Base-by-base conservation (phyloP, 2,797 vertebrate genomes). In the Chrysocyon brachyurus region DNA sequence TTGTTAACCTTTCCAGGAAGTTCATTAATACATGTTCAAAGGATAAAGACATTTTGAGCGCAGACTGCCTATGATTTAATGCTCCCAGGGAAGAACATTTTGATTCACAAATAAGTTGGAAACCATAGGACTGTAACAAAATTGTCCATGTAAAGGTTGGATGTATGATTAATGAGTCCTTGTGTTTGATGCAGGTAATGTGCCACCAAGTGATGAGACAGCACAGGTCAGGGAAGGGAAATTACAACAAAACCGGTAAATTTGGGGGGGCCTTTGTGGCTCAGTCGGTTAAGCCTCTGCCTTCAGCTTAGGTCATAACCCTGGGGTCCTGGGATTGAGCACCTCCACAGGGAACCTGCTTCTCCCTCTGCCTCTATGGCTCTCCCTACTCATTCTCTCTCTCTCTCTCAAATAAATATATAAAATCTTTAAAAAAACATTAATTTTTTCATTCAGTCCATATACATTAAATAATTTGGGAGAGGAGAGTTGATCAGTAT, bases 21-120 rank as follows among this genome's bases (percentile, higher is more conserved):
- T 70, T 85, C 82, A 68, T 90, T 95, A 70, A 61, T 96, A 86
- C 56, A 10, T 66, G 19, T 95, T 92, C 63, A 95, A 96, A 95
- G 46, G 63, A 86, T 93, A 56, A 89, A 97, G 59, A 79, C 54
- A 68, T 78, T 68, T 82, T 82, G 31, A 95, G 31, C 33, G 78
- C 40, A 87, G 89, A 92, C 28, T 89, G 66, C 54, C 3, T 73
- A 21, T 89, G 70, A 94, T 78, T 96, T 97, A 84, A 59, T 31
- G 26, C 16, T 94, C 82, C 49, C 33, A 26, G 63, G 46, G 59
- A 96, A 87, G 78, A 87, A 72, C 22, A 64, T 70, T 85, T 87
- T 83, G 49, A 66, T 90, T 92, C 87, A 61, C 36, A 82, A 91
- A 64, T 87, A 85, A 94, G 12, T 33, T 91, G 56, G 22, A 90